Base-by-base conservation (phyloP, 2,797 vertebrate genomes). In the Acanthurus lineatus region DNA sequence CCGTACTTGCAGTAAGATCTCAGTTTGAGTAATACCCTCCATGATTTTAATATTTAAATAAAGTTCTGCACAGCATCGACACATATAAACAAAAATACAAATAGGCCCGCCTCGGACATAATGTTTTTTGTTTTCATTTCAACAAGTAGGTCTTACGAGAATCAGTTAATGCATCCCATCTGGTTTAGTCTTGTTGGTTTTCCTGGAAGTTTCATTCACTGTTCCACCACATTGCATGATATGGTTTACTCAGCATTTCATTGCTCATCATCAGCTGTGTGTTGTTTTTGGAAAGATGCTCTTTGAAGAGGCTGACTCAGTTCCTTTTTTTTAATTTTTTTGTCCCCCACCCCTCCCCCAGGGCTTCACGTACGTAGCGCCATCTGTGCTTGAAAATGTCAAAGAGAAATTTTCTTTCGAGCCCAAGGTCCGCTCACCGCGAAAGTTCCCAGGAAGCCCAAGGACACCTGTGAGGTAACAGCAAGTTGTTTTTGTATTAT, bases 291-390 rank as follows among this genome's bases (percentile, higher is more conserved):
- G 81, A 89, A 86, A 79, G 59, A 80, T 45, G 69, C 14, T 71
- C 56, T 93, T 91, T 92, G 32, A 35, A 35, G 85, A 84, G 73
- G 73, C 75, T 81, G 78, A 87, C 70, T 91, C 40, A 77, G 32
- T 66, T 42, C 59, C 62, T 73, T 22, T 73, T 73, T 87, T 32
- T 35, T 9, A 3, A 11, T 22, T 42, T 64, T 81, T 70, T 76
- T 67, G 67, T 68, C 70, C 60, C 71, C 44, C 74, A 4, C 65
- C 56, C 70, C 20, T 35, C 66, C 80, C 71, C 25, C 92, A 99
- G 98, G 98, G 97, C 90, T 99, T 99, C 90, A 99, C 97, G 1
- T 99, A 99, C 7, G 97, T 99, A 92, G 98, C 98, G 92, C 97
- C 97, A 69, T 99, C 97, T 87, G 98, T 99, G 94, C 97, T 99